Base-by-base conservation (phyloP, 2,797 vertebrate genomes). In the Gadopsis bispinosus region DNA sequence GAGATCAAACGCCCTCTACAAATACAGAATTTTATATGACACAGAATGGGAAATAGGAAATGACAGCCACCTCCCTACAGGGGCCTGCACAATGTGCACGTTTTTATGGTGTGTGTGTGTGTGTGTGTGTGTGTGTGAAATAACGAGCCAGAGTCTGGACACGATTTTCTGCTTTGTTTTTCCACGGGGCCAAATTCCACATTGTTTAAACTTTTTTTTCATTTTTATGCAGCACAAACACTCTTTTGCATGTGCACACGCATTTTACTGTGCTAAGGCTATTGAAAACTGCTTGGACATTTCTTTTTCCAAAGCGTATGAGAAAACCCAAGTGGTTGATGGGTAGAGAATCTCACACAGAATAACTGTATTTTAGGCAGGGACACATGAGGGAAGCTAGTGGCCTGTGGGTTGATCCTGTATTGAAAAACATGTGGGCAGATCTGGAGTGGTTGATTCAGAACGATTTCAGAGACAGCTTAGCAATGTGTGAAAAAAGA, bases 1-100 rank as follows among this genome's bases (percentile, higher is more conserved):
- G 73, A 89, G 90, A 91, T 93, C 84, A 91, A 92, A 90, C 33
- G 29, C 73, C 83, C 84, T 87, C 75, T 41, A 77, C 90, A 86
- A 75, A 92, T 86, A 84, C 85, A 86, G 69, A 60, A 74, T 77
- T 72, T 73, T 82, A 77, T 83, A 83, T 84, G 83, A 87, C 84
- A 89, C 66, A 78, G 82, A 89, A 91, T 78, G 55, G 73, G 73
- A 84, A 88, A 93, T 90, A 67, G 47, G 90, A 90, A 89, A 93
- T 88, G 93, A 93, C 92, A 92, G 89, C 58, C 50, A 63, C 43
- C 62, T 85, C 75, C 81, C 89, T 51, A 33, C 86, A 91, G 85
- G 76, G 65, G 20, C 4, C 43, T 56, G 77, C 70, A 73, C 73
- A 62, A 11, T 75, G 80, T 17, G 71, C 41, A 66, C 80, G 78